Evolutionary conservation across 2,888 invertebrate genomes (phyloP).

Genomic region (Osmoderma eremita): DNA sequence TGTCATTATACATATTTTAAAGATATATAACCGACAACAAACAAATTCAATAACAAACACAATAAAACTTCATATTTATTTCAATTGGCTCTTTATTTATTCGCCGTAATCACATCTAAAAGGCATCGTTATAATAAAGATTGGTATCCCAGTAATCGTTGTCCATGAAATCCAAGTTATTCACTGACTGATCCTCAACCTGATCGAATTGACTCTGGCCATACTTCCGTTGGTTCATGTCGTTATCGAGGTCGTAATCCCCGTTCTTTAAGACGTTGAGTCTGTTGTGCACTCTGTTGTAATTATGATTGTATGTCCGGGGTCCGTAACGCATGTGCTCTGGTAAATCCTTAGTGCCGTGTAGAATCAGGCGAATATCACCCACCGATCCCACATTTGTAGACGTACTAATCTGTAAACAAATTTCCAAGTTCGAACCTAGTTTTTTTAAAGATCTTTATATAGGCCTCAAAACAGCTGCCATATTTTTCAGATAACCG

Average conservation of each 20-base stretch:
- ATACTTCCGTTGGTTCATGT: too few relatives aligned
- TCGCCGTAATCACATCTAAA: background rate
- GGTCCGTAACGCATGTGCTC: conserved; percentile 70
- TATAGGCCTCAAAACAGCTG: too few relatives aligned
- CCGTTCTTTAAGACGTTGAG: conserved; percentile 29
- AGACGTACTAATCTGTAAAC: conserved; percentile 45
- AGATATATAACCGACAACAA: background rate
- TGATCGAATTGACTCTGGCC: background rate
- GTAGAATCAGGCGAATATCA: conserved; percentile 61
- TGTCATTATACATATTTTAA: too few relatives aligned
- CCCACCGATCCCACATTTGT: conserved; percentile 44
- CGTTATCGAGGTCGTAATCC: background rate
- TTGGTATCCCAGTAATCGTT: conserved; percentile 35
- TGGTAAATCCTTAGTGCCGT: conserved; percentile 76
- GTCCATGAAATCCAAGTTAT: conserved; percentile 25
- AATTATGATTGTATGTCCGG: conserved; percentile 67
- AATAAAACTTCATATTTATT: background rate
- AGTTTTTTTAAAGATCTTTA: too few relatives aligned
- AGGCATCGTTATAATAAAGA: conserved; percentile 19
- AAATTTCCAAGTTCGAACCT: too few relatives aligned
- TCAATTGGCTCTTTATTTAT: conserved; percentile 7
- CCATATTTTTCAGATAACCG: too few relatives aligned
- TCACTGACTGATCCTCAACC: background rate
- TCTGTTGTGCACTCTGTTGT: conserved; percentile 57
- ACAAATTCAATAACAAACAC: background rate